Base-by-base conservation (phyloP, 2,888 invertebrate genomes). In the Chromoteleia sp. region DNA sequence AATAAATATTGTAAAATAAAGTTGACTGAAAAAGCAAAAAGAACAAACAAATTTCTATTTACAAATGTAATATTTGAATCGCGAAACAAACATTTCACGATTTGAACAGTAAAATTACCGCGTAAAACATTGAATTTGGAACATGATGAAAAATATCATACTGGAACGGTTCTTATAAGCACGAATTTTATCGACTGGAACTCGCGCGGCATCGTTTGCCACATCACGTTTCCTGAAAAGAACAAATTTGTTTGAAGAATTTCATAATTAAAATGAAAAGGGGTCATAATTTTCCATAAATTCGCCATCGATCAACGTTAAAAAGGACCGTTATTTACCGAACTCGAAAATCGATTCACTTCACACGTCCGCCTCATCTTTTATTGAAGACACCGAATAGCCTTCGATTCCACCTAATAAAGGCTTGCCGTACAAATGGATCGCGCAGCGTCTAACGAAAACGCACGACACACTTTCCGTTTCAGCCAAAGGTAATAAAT, bases 381-480 rank as follows among this genome's bases (percentile, higher is more conserved):
- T 77, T 70, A 77, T 77, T 61, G 61, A 61, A 43, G 67, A 59
- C 52, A 15, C 39, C 56, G 33, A 61, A 56, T 39, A 39, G 56
- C 59, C 52, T 58, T 67, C 58, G 63, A 75, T 67, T 41, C 25
- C 54, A 21, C 56, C 56, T 70, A 63, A 77, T 77, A 77, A 77
- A 77, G 70, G 56, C 63, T 63, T 36, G 14, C 25, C 33, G 65
- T 15, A 25, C 65, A 65, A 58, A 63, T 58, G 75, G 56, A 48
- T 56, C 56, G 25, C 3, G 25, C n/a, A 17, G 33, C 50, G 17
- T 36, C 45, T 36, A 63, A 77, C 78, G 39, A 71, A 78, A 71
- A 78, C 30, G 79, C 61, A 21, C 59, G 79, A 39, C 73, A 74
- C 59, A 68, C 73, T 52, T 74, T 73, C 54, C 65, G 52, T 68